Conservation (phyloP, 2,113 vertebrate genomes). For the Ginglymostoma cirratum region DNA sequence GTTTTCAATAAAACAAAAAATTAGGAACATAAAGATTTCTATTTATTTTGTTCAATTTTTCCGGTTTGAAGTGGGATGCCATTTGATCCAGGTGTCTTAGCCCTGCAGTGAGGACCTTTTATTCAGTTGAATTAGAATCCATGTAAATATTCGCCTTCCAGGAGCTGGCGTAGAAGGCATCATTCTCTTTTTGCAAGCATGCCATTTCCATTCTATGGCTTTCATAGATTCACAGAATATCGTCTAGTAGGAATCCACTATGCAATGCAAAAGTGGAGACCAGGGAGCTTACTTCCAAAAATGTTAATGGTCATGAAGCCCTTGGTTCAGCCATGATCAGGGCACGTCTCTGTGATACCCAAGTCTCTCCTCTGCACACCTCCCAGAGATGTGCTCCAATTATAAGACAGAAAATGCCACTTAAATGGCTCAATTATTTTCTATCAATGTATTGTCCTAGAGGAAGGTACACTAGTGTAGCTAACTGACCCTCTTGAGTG, state of each 20-base stretch:
- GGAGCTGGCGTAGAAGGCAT: background rate
- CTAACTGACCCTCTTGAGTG: background rate
- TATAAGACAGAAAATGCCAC: background rate
- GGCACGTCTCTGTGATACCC: background rate
- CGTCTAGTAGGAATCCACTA: too few relatives aligned
- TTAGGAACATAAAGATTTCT: background rate
- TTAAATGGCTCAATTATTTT: background rate
- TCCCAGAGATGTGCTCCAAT: background rate
- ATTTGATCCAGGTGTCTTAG: background rate
- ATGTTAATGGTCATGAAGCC: too few relatives aligned
- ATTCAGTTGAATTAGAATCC: background rate
- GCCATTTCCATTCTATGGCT: background rate
- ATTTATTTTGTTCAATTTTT: background rate
- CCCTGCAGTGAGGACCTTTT: background rate
- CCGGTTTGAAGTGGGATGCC: background rate
- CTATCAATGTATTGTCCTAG: background rate
- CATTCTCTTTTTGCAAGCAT: background rate
- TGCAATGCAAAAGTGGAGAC: background rate
- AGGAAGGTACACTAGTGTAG: background rate
- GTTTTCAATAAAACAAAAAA: background rate
- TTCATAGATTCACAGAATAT: too few relatives aligned
- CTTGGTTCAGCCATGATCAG: background rate
- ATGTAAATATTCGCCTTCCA: background rate
- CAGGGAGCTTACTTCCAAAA: background rate
- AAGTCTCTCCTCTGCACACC: background rate